These are phyloP conservation scores for Periophthalmodon schlosseri DNA, from an alignment of 2,113 vertebrate species.

Conservation along the genomic window DNA sequence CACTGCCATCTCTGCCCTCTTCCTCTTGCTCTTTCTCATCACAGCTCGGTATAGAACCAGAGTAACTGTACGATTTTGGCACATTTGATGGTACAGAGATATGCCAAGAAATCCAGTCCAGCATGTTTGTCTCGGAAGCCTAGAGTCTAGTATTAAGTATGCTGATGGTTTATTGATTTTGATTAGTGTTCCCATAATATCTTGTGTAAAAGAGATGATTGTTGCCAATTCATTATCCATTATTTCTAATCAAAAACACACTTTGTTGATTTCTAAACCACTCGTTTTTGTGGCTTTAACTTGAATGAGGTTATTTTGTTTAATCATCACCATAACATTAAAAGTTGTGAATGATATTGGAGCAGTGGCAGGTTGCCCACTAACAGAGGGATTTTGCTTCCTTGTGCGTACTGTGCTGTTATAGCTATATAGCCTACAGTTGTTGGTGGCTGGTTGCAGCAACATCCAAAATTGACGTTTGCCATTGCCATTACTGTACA, in stretches of 20 bases:
- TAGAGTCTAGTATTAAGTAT: not conserved
- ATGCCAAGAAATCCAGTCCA: slow-evolving; percentile 44
- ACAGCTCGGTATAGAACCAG: slow-evolving; percentile 39
- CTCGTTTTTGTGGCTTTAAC: not conserved
- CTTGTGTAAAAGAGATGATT: not conserved
- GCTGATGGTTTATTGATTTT: not conserved
- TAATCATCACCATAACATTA: not conserved
- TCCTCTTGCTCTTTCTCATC: slow-evolving; percentile 20
- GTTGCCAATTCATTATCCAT: not conserved
- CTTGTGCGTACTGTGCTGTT: no score
- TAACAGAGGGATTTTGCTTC: no score
- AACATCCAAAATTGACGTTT: no score
- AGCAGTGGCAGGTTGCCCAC: no score
- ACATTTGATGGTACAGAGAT: slow-evolving; percentile 15
- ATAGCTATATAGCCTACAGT: no score
- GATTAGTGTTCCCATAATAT: not conserved
- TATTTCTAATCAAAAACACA: no score
- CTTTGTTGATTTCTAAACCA: not conserved
- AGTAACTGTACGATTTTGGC: slow-evolving; percentile 15
- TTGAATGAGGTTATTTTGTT: not conserved
- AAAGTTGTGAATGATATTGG: no score
- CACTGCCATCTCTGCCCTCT: slow-evolving; percentile 16
- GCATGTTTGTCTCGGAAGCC: slow-evolving; percentile 12
- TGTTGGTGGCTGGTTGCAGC: no score
- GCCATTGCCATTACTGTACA: no score